Base-by-base conservation (phyloP, 35 echinoderm and acorn worm species). In the Heliocidaris erythrogramma region DNA sequence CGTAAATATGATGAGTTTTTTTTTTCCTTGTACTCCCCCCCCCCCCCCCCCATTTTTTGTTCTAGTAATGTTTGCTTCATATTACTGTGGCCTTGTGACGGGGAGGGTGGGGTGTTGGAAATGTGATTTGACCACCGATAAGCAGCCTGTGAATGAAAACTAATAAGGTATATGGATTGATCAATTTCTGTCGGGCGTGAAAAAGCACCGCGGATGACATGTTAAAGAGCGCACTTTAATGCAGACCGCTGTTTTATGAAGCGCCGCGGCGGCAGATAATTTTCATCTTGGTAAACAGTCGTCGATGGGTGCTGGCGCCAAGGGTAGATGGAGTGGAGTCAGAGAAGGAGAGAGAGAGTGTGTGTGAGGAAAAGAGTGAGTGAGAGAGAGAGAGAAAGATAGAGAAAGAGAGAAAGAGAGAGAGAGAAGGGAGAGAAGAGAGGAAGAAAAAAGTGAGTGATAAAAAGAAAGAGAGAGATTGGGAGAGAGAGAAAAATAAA, bases 201-300 rank as follows among this genome's bases (percentile, higher is more conserved):
- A 89, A 48, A 47, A 89, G 31, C 31, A 32, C 87, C 29, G 31
- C 31, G 42, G 31, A 32, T 89, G 87, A 47, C 87, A 89, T 89
- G 87, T 32, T 89, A 89, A 89, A 89, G 47, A 89, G 87, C 87
- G 47, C 87, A 89, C 87, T 89, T 89, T 89, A 48, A 89, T 18
- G 87, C 87, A 89, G 87, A 32, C 87, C 87, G 87, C 31, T 48
- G 87, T 89, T 89, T 89, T 89, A 89, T 89, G 87, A 89, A 89
- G 87, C 87, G 87, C 87, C 87, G 87, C 31, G 87, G 87, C 47
- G 87, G 87, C 87, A 89, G 87, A 89, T 89, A 89, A 89, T 89
- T 89, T 89, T 89, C 87, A 89, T 89, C 87, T 89, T 89, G 87
- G 87, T 89, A 89, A 89, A 89, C 87, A 89, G 87, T 24, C 87